Evolutionary conservation across 2,113 vertebrate species (phyloP), one percentile per base, ranked within the genome.

Genomic region (Neomonachus schauinslandi): DNA sequence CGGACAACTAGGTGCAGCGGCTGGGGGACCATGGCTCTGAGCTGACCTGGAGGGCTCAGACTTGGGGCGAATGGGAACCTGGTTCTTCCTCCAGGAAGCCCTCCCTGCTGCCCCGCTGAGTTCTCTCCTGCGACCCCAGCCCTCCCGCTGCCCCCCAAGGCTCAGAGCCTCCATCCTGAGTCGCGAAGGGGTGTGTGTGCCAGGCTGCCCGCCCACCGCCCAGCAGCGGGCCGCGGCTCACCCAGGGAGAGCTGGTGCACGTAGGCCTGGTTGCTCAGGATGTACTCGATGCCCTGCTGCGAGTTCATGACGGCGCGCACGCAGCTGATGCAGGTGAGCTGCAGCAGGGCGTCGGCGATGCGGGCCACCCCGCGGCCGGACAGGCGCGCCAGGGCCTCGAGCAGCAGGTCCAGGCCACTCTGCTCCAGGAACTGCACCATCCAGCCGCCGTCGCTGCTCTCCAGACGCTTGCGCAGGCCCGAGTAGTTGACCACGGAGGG

Each of bases 351-450:
- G 7, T 99, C 99, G 0, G 99, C 98, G 5, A 99, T 99, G 71
- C 99, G 99, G 7, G 99, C 99, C 93, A 99, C 99, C 0, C 99
- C 99, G 5, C 99, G 99, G 10, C 99, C 99, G 0, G 99, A 99
- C 77, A 99, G 99, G 81, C 99, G 99, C 69, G 99, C 99, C 98
- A 99, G 98, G 8, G 99, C 99, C 97, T 99, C 99, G 63, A 99
- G 98, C 69, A 99, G 99, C 94, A 99, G 99, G 89, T 99, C 99
- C 97, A 99, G 98, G 42, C 99, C 99, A 0, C 99, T 99, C 82
- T 99, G 99, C 98, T 99, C 99, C 98, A 99, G 98, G 98, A 99
- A 99, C 98, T 99, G 99, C 14, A 99, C 99, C 99, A 99, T 99
- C 99, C 99, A 99, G 98, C 97, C 51, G 72, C 99, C 99, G 0